Percentiles rank a stretch among this genome's conserved stretches.
phyloP scores from a whole-genome alignment of 2,113 vertebrate genomes.

The Aspiorhynchus laticeps region DNA sequence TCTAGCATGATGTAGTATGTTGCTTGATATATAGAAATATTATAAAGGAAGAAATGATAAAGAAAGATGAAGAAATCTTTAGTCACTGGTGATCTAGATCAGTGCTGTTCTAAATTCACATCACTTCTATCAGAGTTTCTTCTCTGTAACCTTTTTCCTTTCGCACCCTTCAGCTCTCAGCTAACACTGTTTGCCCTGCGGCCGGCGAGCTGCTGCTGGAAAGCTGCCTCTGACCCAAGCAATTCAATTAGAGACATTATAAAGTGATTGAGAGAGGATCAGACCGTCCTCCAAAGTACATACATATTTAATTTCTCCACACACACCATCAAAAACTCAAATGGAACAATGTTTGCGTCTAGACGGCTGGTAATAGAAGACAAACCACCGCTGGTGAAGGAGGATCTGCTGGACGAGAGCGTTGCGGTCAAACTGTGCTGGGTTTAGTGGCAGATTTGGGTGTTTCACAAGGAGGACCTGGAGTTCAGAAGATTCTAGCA shows the following conservation, averaged over 20 bases:
- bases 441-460: neutral
- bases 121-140: constrained; percentile 29
- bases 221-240: constrained; percentile 53
- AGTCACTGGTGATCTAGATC: neutral
- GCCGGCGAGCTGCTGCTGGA: constrained; percentile 1
- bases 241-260: constrained; percentile 52
- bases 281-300: constrained; percentile 53
- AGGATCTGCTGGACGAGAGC: neutral
- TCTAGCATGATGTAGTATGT: no score
- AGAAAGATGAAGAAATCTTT: neutral
- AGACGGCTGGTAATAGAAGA: constrained; percentile 29
- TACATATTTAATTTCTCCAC: constrained; percentile 53
- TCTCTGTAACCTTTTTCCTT: constrained; percentile 45
- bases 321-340: constrained; percentile 47
- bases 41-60: no score
- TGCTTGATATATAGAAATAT: no score
- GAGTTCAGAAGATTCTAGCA: neutral
- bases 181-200: constrained; percentile 49
- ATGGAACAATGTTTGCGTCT: constrained; percentile 51
- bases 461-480: neutral
- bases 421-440: neutral
- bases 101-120: constrained; percentile 59
- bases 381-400: neutral
- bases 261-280: constrained; percentile 53
- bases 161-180: constrained; percentile 5